Conservation (phyloP, 2,888 invertebrate genomes). For the Pedicia rivosa region DNA sequence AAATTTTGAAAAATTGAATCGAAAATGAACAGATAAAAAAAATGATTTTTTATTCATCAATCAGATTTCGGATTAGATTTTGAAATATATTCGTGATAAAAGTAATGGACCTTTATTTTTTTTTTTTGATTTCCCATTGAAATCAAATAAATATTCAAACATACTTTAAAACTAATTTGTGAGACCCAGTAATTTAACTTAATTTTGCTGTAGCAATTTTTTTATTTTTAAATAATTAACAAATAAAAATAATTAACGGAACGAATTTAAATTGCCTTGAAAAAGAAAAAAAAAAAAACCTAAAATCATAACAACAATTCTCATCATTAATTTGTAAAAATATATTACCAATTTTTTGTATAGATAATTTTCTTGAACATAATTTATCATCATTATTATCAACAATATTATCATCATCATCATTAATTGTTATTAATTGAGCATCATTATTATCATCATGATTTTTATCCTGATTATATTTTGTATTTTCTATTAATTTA, state of each 20-base stretch:
- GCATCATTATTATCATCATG: background rate
- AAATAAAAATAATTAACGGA: background rate
- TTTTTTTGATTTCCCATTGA: slow-evolving; percentile 7
- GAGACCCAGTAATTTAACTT: slow-evolving; percentile 9
- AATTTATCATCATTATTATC: background rate
- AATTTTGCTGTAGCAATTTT: background rate
- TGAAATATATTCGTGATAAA: no score
- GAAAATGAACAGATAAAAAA: no score
- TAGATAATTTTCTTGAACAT: background rate
- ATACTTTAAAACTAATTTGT: slow-evolving; percentile 10
- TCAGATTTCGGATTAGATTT: no score
- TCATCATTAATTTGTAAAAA: background rate
- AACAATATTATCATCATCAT: background rate
- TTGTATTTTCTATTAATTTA: no score
- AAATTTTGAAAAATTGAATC: no score
- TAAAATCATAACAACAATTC: background rate
- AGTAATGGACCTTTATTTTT: slow-evolving; percentile 8
- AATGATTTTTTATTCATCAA: no score
- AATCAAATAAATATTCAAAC: background rate
- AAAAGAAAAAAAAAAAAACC: background rate
- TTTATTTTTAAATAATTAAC: background rate
- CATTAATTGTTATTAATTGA: slow-evolving; percentile 1
- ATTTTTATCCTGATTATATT: no score
- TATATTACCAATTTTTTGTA: background rate
- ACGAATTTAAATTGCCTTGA: background rate